These are phyloP conservation scores for Plagodis dolabraria DNA, from an alignment of 2,888 invertebrate genomes.

Conservation along the genomic window DNA sequence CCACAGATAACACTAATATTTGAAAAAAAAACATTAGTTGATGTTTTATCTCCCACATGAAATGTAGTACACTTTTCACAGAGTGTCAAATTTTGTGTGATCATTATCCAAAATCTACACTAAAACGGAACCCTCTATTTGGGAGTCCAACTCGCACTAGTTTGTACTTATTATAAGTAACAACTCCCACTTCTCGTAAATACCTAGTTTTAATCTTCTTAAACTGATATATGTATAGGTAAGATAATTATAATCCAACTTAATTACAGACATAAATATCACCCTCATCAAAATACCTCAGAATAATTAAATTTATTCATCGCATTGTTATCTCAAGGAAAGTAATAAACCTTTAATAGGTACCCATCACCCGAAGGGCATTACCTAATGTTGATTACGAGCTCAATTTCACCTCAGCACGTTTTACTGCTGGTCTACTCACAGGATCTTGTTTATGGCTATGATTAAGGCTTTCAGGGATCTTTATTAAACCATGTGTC, in stretches of 20 bases:
- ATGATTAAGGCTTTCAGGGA: constrained; percentile 41
- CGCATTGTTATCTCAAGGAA: constrained; percentile 34
- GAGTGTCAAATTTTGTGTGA: no score
- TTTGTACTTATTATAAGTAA: no score
- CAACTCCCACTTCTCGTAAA: no score
- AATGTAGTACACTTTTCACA: no score
- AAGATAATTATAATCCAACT: not conserved
- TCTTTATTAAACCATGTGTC: constrained; percentile 43
- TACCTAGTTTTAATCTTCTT: no score
- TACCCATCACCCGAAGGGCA: constrained; percentile 28
- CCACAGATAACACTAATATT: no score
- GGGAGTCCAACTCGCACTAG: no score
- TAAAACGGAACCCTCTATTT: no score
- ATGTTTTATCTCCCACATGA: no score
- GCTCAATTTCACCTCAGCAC: constrained; percentile 39
- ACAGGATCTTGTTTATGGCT: constrained; percentile 40
- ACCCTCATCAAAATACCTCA: not conserved
- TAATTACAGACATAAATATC: not conserved
- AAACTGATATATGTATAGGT: no score
- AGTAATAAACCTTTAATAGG: constrained; percentile 36
- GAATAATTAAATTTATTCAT: constrained; percentile 27
- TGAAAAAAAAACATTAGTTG: no score
- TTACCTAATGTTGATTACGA: constrained; percentile 42
- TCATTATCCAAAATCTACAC: no score
- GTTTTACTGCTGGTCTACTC: constrained; percentile 37